Conservation (phyloP, 92 coral and sea anemone genomes). For the Porites cylindrica region DNA sequence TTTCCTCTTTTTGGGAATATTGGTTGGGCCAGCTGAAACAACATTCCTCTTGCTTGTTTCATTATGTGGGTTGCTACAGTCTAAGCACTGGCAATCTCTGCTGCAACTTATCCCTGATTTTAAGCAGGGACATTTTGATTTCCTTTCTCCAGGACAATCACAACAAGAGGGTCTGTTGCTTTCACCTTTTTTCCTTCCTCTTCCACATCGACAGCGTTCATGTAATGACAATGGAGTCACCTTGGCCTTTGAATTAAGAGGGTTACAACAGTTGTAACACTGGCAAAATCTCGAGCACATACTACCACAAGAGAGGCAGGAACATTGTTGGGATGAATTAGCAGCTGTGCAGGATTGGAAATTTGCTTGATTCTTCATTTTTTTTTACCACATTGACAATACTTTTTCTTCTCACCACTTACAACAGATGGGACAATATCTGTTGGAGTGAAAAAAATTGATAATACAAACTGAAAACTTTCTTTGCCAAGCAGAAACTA, state of each 20-base stretch:
- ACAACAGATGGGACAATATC: too few relatives aligned
- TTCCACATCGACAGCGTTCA: constrained; percentile 37
- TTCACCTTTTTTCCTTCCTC: not conserved
- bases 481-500: too few relatives aligned
- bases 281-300: too few relatives aligned
- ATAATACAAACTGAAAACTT: too few relatives aligned
- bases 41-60: not conserved
- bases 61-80: constrained; percentile 36
- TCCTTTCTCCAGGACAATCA: constrained; percentile 25
- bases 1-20: constrained; percentile 11
- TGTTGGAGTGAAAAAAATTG: too few relatives aligned
- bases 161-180: constrained; percentile 11
- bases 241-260: not conserved
- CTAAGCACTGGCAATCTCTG: constrained; percentile 14
- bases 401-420: too few relatives aligned
- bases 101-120: constrained; percentile 25
- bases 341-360: too few relatives aligned
- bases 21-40: not conserved
- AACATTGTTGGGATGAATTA: too few relatives aligned
- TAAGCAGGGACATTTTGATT: constrained; percentile 48
- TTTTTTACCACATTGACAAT: too few relatives aligned
- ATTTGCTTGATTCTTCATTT: too few relatives aligned
- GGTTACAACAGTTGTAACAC: constrained; percentile 6
- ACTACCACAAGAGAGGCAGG: too few relatives aligned
- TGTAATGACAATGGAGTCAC: not conserved